phyloP scores from a whole-genome alignment of 2,113 vertebrate genomes.

The Calypte anna region DNA sequence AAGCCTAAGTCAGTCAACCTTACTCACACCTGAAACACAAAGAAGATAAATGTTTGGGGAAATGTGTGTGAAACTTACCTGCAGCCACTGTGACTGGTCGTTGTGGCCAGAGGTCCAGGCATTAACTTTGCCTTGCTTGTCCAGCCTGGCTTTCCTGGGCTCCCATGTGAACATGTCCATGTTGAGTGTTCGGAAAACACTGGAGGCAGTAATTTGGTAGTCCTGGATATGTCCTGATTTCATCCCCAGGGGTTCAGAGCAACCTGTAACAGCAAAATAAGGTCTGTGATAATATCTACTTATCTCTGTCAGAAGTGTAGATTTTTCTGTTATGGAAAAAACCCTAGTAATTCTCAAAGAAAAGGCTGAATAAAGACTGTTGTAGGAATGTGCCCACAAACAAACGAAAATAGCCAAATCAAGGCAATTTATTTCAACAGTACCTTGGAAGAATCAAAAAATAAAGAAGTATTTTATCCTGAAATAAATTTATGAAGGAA shows the following conservation, averaged over 20 bases:
- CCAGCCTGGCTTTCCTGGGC: conserved; percentile 94
- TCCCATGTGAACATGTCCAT: conserved; percentile 99
- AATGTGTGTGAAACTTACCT: conserved; percentile 77
- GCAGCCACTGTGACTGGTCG: conserved; percentile 97
- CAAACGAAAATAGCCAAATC: conserved; percentile 43
- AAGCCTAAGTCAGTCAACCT: not conserved
- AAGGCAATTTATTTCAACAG: conserved; percentile 37
- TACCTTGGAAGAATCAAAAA: conserved; percentile 51
- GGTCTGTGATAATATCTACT: conserved; percentile 4
- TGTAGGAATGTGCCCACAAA: conserved; percentile 7
- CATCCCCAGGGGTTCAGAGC: conserved; percentile 97
- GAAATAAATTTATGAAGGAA: conserved; percentile 36
- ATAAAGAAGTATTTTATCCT: conserved; percentile 24
- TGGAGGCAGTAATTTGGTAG: conserved; percentile 94
- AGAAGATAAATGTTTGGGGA: not conserved
- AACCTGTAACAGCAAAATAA: conserved; percentile 80
- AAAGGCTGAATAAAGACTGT: conserved; percentile 44
- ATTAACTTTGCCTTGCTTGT: conserved; percentile 98
- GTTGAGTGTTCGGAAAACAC: conserved; percentile 95
- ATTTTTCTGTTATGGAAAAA: not conserved
- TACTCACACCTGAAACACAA: not conserved
- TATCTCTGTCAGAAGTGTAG: not conserved
- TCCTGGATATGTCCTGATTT: conserved; percentile 97
- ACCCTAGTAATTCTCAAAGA: not conserved
- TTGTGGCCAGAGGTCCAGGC: conserved; percentile 97